Evolutionary conservation across 2,888 invertebrate genomes (phyloP), one percentile per base, ranked within the genome.

Genomic region (Nycteola revayana): DNA sequence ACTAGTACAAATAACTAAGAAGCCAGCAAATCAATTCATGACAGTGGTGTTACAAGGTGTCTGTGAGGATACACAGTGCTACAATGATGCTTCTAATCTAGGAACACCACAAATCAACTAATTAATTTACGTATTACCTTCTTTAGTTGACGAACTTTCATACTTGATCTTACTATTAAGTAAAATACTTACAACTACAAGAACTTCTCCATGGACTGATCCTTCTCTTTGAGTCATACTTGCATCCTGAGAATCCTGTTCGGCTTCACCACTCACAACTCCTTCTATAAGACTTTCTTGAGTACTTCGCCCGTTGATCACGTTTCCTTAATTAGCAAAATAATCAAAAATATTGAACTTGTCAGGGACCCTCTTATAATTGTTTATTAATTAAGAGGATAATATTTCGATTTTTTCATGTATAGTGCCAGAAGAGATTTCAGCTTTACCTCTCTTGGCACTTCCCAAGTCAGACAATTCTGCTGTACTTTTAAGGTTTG

Each of bases 271-370:
- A 60, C 69, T 86, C 48, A 89, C 67, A 58, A 89, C 72, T 54
- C 89, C 89, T 76, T 88, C 86, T 60, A 89, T 85, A 43, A 84
- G 76, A 83, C 75, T 88, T 69, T 86, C 85, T 58, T 82, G 85
- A 50, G 76, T 78, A 67, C 76, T 79, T 69, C 80, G 73, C 68
- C 81, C 82, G 66, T 75, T 66, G 78, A 59, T 70, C 75, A 65
- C 75, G 82, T 78, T 76, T 81, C 87, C 88, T 88, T 88, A 81
- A 85, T 87, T 84, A 79, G 84, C 83, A 88, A 88, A 87, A 88
- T 80, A 87, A 87, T 73, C 60, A 83, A 83, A 86, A 80, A 86
- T 84, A 70, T 83, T 86, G 80, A 84, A 81, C 84, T 85, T 78
- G 74, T 79, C 70, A 75, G 83, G 85, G 86, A 87, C 86, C 87